A percentile compares a stretch with the other conserved stretches of the same genome.
Evolutionary conservation across 2,888 invertebrate genomes (phyloP).

Genomic region (Drosophila greeni): DNA sequence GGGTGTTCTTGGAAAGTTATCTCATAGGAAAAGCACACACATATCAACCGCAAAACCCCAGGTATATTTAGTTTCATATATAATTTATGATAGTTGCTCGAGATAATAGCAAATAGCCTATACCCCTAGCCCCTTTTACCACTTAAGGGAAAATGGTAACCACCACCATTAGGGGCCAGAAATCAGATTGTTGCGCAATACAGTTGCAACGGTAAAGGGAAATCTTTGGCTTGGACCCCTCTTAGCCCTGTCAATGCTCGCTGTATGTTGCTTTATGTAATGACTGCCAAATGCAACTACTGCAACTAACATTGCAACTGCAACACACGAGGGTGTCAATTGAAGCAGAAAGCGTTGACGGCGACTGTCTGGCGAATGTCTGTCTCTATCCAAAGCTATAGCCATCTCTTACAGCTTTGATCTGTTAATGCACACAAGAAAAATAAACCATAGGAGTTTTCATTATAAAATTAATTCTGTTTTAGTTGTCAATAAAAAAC

Average conservation of each 20-base stretch:
- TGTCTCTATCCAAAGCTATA: slow-evolving; percentile 5
- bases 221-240: slow-evolving; percentile 24
- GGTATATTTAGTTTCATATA: slow-evolving; percentile 15
- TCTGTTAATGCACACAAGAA: not conserved
- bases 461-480: no score
- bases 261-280: slow-evolving; percentile 52
- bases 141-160: slow-evolving; percentile 22
- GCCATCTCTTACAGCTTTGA: not conserved
- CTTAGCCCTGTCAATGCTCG: slow-evolving; percentile 51
- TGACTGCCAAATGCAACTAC: slow-evolving; percentile 38
- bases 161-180: slow-evolving; percentile 15
- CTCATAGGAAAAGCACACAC: slow-evolving; percentile 4
- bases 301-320: slow-evolving; percentile 30
- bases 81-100: slow-evolving; percentile 19
- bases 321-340: slow-evolving; percentile 66
- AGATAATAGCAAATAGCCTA: slow-evolving; percentile 15
- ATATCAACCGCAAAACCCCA: slow-evolving; percentile 20
- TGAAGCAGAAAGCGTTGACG: slow-evolving; percentile 65
- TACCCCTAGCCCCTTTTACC: not conserved
- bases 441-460: no score
- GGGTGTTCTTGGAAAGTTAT: not conserved
- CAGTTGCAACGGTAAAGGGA: slow-evolving; percentile 31
- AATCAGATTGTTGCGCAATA: slow-evolving; percentile 24
- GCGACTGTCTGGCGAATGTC: slow-evolving; percentile 16
- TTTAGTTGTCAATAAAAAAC: no score